Percentiles rank a stretch among this genome's conserved stretches.
phyloP scores from a whole-genome alignment of 2,888 invertebrate species.

The Drosophila niveifrons region DNA sequence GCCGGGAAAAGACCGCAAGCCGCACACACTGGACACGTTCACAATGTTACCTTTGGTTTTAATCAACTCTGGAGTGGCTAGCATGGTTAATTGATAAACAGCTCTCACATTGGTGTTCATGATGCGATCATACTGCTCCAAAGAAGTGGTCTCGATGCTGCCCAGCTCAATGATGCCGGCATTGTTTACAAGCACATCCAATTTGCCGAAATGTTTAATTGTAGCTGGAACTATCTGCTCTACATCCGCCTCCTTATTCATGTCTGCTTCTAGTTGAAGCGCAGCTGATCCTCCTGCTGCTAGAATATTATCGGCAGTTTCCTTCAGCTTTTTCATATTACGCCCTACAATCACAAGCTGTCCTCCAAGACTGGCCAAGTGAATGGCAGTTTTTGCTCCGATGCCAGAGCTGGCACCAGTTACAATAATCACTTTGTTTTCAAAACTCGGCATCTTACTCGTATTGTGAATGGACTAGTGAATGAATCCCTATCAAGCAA shows the following conservation, averaged over 20 bases:
- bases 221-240: constrained; percentile 90
- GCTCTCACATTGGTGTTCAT: constrained; percentile 96
- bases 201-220: constrained; percentile 89
- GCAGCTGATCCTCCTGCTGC: constrained; percentile 84
- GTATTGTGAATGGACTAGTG: neutral
- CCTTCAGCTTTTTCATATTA: constrained; percentile 88
- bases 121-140: constrained; percentile 94
- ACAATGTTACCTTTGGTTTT: constrained; percentile 95
- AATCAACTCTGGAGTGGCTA: constrained; percentile 94
- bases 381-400: constrained; percentile 89
- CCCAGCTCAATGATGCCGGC: constrained; percentile 94
- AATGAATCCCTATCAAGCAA: neutral
- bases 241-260: constrained; percentile 90
- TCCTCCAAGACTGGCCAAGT: constrained; percentile 89
- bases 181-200: constrained; percentile 94
- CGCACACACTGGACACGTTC: constrained; percentile 97
- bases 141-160: constrained; percentile 92
- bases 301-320: constrained; percentile 86
- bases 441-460: constrained; percentile 86
- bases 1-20: constrained; percentile 94
- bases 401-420: constrained; percentile 92
- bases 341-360: constrained; percentile 89
- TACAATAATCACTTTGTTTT: constrained; percentile 87
- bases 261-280: constrained; percentile 88
- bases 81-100: constrained; percentile 92